phyloP scores from a whole-genome alignment of 2,797 vertebrate species.

The Menidia menidia region DNA sequence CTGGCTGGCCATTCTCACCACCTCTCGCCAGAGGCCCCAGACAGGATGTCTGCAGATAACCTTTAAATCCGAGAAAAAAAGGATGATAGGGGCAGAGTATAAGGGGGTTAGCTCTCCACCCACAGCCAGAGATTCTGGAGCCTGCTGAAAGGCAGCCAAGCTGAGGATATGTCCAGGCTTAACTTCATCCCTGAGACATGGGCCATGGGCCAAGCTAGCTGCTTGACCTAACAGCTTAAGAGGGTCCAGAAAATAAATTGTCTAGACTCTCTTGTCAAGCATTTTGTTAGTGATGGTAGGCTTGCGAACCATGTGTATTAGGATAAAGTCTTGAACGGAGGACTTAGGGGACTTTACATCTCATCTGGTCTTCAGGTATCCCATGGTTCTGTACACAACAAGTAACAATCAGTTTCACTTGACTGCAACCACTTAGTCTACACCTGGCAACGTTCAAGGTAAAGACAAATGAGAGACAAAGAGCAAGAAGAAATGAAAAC shows the following conservation, averaged over 20 bases:
- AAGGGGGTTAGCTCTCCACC: slow-evolving; percentile 51
- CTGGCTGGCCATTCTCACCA: slow-evolving; percentile 50
- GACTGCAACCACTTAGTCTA: slow-evolving; percentile 40
- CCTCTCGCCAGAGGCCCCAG: slow-evolving; percentile 66
- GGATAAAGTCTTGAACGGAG: slow-evolving; percentile 22
- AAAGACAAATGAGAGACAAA: slow-evolving; percentile 34
- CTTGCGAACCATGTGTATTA: slow-evolving; percentile 40
- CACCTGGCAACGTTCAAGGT: slow-evolving; percentile 34
- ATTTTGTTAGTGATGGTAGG: slow-evolving; percentile 26
- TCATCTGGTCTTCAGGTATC: slow-evolving; percentile 24
- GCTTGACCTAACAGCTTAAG: slow-evolving; percentile 48
- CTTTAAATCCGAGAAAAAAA: slow-evolving; percentile 75
- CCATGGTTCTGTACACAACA: slow-evolving; percentile 18
- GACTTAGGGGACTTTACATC: slow-evolving; percentile 25
- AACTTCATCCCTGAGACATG: slow-evolving; percentile 57
- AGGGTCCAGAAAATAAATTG: slow-evolving; percentile 36
- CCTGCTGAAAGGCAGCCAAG: slow-evolving; percentile 59
- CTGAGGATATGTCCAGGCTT: slow-evolving; percentile 66
- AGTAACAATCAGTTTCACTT: slow-evolving; percentile 46
- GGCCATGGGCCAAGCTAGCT: slow-evolving; percentile 59
- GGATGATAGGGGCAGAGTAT: slow-evolving; percentile 23
- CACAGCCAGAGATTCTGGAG: slow-evolving; percentile 42
- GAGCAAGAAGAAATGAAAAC: slow-evolving; percentile 20
- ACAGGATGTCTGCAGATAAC: slow-evolving; percentile 80
- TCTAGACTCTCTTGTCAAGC: slow-evolving; percentile 14